These are phyloP conservation scores for Odontomachus brunneus DNA, from an alignment of 1,140 invertebrate genomes.

Conservation along the genomic window DNA sequence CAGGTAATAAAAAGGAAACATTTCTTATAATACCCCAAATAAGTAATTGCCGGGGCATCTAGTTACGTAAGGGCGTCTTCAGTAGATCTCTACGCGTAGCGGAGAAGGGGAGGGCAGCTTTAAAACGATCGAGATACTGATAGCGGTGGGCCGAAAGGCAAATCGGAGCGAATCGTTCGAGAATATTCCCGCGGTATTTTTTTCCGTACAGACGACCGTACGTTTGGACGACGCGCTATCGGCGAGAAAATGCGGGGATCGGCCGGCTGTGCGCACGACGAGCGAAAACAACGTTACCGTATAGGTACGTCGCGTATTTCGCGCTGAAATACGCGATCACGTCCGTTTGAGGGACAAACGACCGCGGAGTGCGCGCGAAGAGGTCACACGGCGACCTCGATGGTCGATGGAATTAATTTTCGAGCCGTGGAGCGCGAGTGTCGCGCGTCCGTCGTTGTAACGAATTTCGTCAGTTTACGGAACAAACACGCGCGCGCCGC, in stretches of 20 bases:
- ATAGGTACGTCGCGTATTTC: conserved; percentile 43
- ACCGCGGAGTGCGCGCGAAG: conserved; percentile 2
- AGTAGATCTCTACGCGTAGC: no score
- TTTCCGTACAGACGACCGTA: background rate
- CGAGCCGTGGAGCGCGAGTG: conserved; percentile 7
- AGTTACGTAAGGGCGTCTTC: no score
- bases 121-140: conserved; percentile 27
- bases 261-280: background rate
- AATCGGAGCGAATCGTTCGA: conserved; percentile 12
- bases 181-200: conserved; percentile 43
- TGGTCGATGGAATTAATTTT: conserved; percentile 60
- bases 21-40: no score
- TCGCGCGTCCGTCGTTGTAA: conserved; percentile 23
- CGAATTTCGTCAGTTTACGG: conserved; percentile 55
- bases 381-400: background rate
- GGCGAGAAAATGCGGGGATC: conserved; percentile 44
- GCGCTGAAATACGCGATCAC: conserved; percentile 30
- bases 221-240: background rate
- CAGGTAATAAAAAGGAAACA: no score
- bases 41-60: no score
- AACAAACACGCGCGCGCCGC: conserved; percentile 37
- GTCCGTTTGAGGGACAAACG: conserved; percentile 37
- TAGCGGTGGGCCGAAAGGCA: background rate
- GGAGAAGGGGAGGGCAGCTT: background rate
- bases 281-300: conserved; percentile 61